Base-by-base conservation (phyloP, 2,888 invertebrate species). In the Rhagonycha lutea region DNA sequence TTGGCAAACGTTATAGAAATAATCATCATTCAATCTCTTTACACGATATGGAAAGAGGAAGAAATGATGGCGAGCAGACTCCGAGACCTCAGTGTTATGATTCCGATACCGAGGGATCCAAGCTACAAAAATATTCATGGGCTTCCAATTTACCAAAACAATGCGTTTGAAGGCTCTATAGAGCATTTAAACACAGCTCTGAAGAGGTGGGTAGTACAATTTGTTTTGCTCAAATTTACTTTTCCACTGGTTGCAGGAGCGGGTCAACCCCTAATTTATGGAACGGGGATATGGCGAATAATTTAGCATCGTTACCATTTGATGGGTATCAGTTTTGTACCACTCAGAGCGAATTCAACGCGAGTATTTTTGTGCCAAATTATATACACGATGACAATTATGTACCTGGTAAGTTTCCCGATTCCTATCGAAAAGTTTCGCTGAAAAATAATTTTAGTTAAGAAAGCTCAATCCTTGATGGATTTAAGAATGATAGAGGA, bases 31-130 rank as follows among this genome's bases (percentile, higher is more conserved):
- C 89, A 90, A 82, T 90, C 89, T 9, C 85, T 90, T 75, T 89
- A 89, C 82, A 84, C 89, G 23, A 83, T 86, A 26, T 90, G 90
- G 90, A 89, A 89, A 80, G 89, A 90, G 80, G 90, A 90, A 81
- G 89, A 89, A 81, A 82, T 89, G 61, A 87, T 90, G 11, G 82
- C 87, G 70, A 87, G 88, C 77, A 85, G 89, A 80, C 81, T 90
- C 75, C 86, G 88, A 80, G 89, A 89, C 81, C 85, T 90, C 75
- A 89, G 87, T 75, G 86, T 89, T 84, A 83, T 85, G 69, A 83
- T 86, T 69, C 84, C 86, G 7, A 84, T 86, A 70, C 84, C 83
- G 65, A 78, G 82, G 77, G 84, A 83, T 71, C 78, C 81, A 77
- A 83, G 81, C 77, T 82, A 81, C 68, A 81, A 77, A 70, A 74